Conservation (phyloP, 2,797 vertebrate species). For the Crotalus adamanteus region DNA sequence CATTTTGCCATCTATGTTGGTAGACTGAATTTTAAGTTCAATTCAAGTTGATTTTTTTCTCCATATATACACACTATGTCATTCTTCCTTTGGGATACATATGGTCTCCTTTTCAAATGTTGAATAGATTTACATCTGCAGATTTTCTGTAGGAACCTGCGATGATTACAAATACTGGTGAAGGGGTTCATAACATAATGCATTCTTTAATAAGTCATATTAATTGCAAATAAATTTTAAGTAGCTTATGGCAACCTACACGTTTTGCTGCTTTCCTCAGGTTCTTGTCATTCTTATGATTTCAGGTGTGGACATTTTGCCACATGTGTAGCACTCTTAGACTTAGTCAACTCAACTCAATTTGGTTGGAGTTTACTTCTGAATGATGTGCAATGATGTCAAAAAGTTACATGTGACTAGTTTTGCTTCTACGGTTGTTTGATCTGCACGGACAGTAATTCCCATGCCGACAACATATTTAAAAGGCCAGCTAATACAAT, state of each 20-base stretch:
- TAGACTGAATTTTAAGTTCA: background rate
- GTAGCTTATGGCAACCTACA: background rate
- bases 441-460: background rate
- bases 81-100: background rate
- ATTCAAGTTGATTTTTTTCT: background rate
- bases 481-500: background rate
- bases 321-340: background rate
- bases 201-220: background rate
- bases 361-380: background rate
- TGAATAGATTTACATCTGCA: background rate
- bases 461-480: background rate
- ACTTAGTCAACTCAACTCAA: background rate
- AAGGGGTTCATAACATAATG: background rate
- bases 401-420: background rate
- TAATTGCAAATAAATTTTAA: background rate
- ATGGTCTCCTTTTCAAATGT: background rate
- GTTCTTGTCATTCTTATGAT: background rate
- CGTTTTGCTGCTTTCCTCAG: background rate
- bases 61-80: background rate
- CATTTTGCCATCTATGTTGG: background rate
- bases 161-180: background rate
- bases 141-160: background rate
- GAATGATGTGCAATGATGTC: background rate
- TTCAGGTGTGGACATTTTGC: background rate
- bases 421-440: background rate